These are phyloP conservation scores for Meiosimyza decipiens DNA, from an alignment of 2,888 invertebrate species.

Conservation along the genomic window DNA sequence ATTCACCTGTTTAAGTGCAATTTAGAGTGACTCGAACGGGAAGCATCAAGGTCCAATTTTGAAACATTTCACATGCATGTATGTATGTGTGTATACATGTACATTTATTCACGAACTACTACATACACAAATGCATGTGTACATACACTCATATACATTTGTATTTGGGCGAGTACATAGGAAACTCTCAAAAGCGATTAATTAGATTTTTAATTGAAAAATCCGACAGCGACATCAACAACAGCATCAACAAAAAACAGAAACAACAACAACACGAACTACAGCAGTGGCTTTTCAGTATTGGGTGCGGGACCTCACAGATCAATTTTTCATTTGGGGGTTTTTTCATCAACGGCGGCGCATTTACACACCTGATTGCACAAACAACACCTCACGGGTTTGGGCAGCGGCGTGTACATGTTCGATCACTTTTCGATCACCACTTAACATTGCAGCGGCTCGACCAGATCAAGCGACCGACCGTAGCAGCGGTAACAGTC, in stretches of 20 bases:
- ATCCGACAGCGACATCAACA: slow-evolving; percentile 27
- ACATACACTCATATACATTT: too few species aligned
- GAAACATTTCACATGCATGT: background rate
- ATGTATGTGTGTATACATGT: background rate
- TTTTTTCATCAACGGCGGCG: slow-evolving; percentile 12
- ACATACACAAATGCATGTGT: too few species aligned
- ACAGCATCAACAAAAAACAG: background rate
- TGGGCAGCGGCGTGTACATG: background rate
- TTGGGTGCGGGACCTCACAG: too few species aligned
- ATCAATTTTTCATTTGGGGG: background rate
- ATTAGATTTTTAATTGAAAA: slow-evolving; percentile 38
- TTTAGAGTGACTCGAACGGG: slow-evolving; percentile 31
- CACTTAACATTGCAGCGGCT: slow-evolving; percentile 9
- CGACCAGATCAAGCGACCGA: slow-evolving; percentile 18
- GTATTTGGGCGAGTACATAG: background rate
- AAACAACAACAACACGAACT: background rate
- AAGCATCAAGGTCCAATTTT: slow-evolving; percentile 27
- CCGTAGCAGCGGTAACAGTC: background rate
- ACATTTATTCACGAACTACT: too few species aligned
- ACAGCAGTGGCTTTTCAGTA: background rate
- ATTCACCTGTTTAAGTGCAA: slow-evolving; percentile 41
- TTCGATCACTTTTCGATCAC: slow-evolving; percentile 1
- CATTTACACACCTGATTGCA: slow-evolving; percentile 31
- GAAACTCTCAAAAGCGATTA: slow-evolving; percentile 27
- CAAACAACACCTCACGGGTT: background rate